Conservation (phyloP, 2,888 invertebrate species). For the Serrognathus titanus region DNA sequence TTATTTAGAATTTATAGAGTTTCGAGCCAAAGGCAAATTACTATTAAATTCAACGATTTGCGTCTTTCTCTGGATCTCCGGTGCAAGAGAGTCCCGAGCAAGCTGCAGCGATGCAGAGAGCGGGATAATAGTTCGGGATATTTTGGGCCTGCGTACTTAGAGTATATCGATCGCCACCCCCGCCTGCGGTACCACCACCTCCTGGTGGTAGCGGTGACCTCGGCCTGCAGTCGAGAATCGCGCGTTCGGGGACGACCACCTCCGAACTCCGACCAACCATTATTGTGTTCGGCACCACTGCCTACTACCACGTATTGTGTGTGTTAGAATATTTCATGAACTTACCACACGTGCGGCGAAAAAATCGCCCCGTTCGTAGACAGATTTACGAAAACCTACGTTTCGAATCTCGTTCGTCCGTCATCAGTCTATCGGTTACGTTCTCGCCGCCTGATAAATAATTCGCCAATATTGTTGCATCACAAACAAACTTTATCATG, state of each 20-base stretch:
- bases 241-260: slow-evolving; percentile 48
- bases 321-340: slow-evolving; percentile 1
- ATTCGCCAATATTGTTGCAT: too few species aligned
- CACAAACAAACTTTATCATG: too few species aligned
- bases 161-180: slow-evolving; percentile 38
- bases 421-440: too few species aligned
- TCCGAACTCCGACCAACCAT: slow-evolving; percentile 47
- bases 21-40: too few species aligned
- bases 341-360: background rate
- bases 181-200: slow-evolving; percentile 52
- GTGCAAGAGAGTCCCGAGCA: background rate
- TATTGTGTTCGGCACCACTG: slow-evolving; percentile 53
- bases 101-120: slow-evolving; percentile 14
- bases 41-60: too few species aligned
- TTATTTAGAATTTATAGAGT: too few species aligned
- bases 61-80: background rate
- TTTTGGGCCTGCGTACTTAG: slow-evolving; percentile 28
- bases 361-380: background rate
- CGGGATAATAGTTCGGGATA: slow-evolving; percentile 3
- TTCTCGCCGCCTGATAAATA: too few species aligned
- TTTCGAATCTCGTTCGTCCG: too few species aligned
- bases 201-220: slow-evolving; percentile 51
- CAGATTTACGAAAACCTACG: too few species aligned
- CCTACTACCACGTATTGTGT: slow-evolving; percentile 36
- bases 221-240: slow-evolving; percentile 52